Conservation (phyloP, 2,797 vertebrate species). For the Argya squamiceps region DNA sequence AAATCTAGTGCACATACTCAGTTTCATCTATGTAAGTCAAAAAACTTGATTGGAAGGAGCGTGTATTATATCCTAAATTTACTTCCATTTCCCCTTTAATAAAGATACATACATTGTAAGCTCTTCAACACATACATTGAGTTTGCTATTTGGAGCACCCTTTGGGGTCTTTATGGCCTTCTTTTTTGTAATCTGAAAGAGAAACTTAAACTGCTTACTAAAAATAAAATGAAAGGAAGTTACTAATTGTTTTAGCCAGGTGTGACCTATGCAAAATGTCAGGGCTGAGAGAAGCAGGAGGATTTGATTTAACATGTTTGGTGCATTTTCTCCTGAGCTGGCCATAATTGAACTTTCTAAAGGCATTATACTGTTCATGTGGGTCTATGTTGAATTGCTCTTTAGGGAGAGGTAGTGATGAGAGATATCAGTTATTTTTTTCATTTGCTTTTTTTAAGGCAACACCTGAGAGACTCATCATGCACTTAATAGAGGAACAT, state of each 20-base stretch:
- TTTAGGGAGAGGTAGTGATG: neutral
- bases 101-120: neutral
- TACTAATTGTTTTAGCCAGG: neutral
- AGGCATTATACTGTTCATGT: neutral
- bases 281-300: neutral
- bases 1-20: neutral
- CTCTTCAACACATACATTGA: neutral
- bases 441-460: slow-evolving; percentile 79
- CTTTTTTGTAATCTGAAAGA: neutral
- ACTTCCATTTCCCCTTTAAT: neutral
- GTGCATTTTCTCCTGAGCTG: neutral
- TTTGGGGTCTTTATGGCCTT: neutral
- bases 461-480: slow-evolving; percentile 92
- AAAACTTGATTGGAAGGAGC: neutral
- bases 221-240: neutral
- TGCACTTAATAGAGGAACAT: slow-evolving; percentile 97
- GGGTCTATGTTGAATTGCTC: neutral
- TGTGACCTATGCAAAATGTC: neutral
- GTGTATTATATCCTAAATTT: neutral
- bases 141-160: neutral
- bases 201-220: neutral
- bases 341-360: neutral
- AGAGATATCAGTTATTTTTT: neutral
- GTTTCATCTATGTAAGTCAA: neutral
- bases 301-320: neutral